Percentiles rank a stretch among this genome's conserved stretches.
Evolutionary conservation across 2,113 vertebrate species (phyloP).

Genomic region (Xenotilapia caudafasciata): DNA sequence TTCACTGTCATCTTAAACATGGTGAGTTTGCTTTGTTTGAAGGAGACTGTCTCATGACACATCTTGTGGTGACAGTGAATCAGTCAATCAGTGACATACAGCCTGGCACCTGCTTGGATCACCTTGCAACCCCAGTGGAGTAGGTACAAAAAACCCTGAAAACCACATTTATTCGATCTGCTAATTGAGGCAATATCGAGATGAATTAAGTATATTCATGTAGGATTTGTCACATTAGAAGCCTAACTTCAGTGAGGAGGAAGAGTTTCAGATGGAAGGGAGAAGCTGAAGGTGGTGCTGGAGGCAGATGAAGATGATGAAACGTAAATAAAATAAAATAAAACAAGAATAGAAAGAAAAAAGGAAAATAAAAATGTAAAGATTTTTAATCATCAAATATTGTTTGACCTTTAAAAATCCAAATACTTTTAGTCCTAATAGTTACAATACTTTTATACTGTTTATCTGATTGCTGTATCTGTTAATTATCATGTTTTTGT

Average conservation of each 20-base stretch:
- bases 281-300: neutral
- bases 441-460: neutral
- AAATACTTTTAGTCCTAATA: neutral
- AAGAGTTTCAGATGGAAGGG: neutral
- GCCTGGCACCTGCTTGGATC: neutral
- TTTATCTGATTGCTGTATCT: too few species aligned
- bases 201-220: neutral
- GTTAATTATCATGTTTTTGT: too few species aligned
- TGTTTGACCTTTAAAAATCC: neutral
- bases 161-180: neutral
- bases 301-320: neutral
- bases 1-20: neutral
- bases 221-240: neutral
- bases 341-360: neutral
- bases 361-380: neutral
- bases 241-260: neutral
- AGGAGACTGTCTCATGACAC: neutral
- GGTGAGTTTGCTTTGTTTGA: neutral
- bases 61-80: neutral
- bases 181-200: neutral
- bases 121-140: neutral
- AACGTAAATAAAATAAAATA: neutral
- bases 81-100: neutral
- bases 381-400: neutral
- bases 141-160: neutral